Conservation (phyloP, 2,113 vertebrate species). For the Polyodon spathula region DNA sequence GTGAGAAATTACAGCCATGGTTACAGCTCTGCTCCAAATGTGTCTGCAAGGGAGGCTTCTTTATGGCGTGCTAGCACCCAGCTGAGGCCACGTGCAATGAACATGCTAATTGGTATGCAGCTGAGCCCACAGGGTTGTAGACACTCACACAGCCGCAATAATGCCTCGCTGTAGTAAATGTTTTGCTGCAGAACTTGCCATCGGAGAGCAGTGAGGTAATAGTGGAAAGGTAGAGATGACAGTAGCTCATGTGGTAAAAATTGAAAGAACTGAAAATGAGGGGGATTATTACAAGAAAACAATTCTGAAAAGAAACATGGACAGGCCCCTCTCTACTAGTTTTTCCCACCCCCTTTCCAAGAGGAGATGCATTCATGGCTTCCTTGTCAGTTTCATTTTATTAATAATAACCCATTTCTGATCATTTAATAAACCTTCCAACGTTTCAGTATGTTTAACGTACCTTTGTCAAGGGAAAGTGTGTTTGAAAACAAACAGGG, state of each 20-base stretch:
- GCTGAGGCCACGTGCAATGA: slow-evolving; percentile 46
- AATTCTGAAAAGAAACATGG: neutral
- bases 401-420: no score
- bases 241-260: slow-evolving; percentile 24
- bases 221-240: slow-evolving; percentile 26
- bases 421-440: no score
- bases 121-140: slow-evolving; percentile 25
- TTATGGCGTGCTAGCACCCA: slow-evolving; percentile 30
- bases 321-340: neutral
- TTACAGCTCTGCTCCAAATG: slow-evolving; percentile 27
- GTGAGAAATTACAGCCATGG: slow-evolving; percentile 19
- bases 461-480: no score
- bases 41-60: slow-evolving; percentile 28
- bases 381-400: no score
- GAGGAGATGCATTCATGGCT: no score
- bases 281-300: no score
- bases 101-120: slow-evolving; percentile 46
- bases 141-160: slow-evolving; percentile 31
- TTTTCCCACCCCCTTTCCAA: no score
- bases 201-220: slow-evolving; percentile 15
- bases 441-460: no score
- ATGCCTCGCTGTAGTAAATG: slow-evolving; percentile 14
- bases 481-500: no score
- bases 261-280: neutral
- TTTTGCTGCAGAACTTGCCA: slow-evolving; percentile 24